A percentile compares a stretch with the other conserved stretches of the same genome.
Conservation (phyloP, 1,140 invertebrate genomes). For the Microvelia longipes region DNA sequence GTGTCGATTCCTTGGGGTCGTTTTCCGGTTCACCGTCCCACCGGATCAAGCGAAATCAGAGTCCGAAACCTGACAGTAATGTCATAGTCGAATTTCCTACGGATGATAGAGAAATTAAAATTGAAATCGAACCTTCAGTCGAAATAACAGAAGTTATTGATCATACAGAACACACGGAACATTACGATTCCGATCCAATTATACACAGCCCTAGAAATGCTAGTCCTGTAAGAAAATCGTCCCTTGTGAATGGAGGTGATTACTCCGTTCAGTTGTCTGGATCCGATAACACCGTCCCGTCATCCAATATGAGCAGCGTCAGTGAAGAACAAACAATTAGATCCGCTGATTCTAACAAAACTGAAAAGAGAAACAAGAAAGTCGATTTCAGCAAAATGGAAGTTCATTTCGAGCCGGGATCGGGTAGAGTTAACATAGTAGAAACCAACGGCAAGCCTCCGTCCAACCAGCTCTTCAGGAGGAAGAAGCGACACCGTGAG, state of each 20-base stretch:
- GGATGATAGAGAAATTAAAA: neutral
- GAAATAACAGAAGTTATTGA: neutral
- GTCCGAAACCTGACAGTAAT: neutral
- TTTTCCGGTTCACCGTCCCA: neutral
- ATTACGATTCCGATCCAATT: neutral
- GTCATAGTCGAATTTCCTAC: neutral
- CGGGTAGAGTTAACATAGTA: conserved; percentile 68
- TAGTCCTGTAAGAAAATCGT: conserved; percentile 9
- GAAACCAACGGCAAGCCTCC: conserved; percentile 70
- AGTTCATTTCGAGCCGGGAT: conserved; percentile 68
- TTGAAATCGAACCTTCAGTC: neutral
- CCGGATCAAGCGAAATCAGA: neutral
- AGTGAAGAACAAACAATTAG: conserved; percentile 4
- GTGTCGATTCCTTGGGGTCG: neutral
- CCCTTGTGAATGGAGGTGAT: conserved; percentile 9
- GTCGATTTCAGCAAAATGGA: conserved; percentile 75
- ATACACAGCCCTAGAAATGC: neutral
- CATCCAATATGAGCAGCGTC: conserved; percentile 8
- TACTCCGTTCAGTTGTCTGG: conserved; percentile 9
- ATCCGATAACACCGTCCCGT: conserved; percentile 11
- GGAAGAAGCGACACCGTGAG: conserved; percentile 23
- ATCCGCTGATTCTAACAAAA: conserved; percentile 14
- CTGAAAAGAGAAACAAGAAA: conserved; percentile 42
- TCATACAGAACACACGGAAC: neutral
- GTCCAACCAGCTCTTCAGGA: conserved; percentile 57